Evolutionary conservation across 64 coral and sea anemone genomes (phyloP), one percentile per base, ranked within the genome.

Genomic region (Porites lutea): DNA sequence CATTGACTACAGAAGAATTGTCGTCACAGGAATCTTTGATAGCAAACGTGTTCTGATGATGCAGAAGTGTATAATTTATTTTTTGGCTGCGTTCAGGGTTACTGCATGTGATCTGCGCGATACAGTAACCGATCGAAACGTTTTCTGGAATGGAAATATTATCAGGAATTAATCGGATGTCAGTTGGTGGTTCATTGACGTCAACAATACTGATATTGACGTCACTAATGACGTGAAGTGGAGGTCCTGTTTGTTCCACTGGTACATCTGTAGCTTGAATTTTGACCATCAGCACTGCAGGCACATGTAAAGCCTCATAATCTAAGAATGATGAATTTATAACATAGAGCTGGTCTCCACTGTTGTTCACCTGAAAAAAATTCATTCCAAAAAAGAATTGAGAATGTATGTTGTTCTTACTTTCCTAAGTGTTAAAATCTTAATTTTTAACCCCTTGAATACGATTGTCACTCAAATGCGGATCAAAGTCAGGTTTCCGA

Each of bases 71-170:
- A 65, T 93, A 92, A 8, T 62, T 43, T 2, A 93, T 64, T 79
- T 11, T 85, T 78, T 96, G 95, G 16, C 59, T 66, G 70, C 58
- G 43, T 15, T 96, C 95, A 14, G 95, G 95, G 71, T 96, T 92
- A 14, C 13, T 62, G 49, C 69, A 89, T 2, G 65, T 89, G 4
- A 96, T 57, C 63, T 96, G 78, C 47, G 89, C 95, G 4, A 96
- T 45, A 58, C 90, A 96, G 15, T 82, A 72, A 27, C 91, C 90
- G 18, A 84, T 43, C 9, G 95, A 84, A 8, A 96, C 87, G 53
- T 93, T 92, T 59, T 96, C 95, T 43, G 71, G 65, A 22, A 96
- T 82, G 46, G 90, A 79, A 1, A 89, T 54, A 15, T 89, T 83
- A 11, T 51, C 81, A 18, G 81, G 81, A 19, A 89, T 63, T 13